A percentile compares a stretch with the other conserved stretches of the same genome.
Evolutionary conservation across 1,140 invertebrate genomes (phyloP).

Genomic region (Pseudomyrmex flavicornis): DNA sequence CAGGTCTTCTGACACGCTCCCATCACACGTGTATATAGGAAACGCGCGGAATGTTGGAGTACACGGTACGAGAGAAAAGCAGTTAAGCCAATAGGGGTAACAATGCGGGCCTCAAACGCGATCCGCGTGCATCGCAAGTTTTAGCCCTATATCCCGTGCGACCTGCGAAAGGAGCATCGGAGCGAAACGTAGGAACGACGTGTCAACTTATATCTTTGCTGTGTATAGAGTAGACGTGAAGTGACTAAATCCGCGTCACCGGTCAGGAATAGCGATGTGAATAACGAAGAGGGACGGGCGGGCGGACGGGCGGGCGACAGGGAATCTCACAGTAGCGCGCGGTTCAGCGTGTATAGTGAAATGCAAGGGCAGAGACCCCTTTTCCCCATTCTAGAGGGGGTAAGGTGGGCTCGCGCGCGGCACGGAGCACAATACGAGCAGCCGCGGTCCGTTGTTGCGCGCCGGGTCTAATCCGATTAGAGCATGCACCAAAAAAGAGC

Average conservation of each 20-base stretch:
- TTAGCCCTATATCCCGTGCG: slow-evolving; percentile 6
- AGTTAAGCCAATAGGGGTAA: slow-evolving; percentile 69
- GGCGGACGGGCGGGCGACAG: slow-evolving; percentile 9
- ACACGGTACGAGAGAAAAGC: slow-evolving; percentile 25
- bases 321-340: background rate
- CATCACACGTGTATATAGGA: background rate
- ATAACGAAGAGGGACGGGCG: slow-evolving; percentile 40
- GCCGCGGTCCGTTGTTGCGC: slow-evolving; percentile 70
- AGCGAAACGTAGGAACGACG: slow-evolving; percentile 51
- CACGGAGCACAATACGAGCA: slow-evolving; percentile 68
- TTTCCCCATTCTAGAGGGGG: slow-evolving; percentile 53
- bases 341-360: slow-evolving; percentile 57
- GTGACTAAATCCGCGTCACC: slow-evolving; percentile 80
- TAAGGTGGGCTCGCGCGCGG: slow-evolving; percentile 59
- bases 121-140: slow-evolving; percentile 47
- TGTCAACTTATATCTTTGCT: slow-evolving; percentile 75
- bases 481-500: slow-evolving; percentile 83
- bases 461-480: slow-evolving; percentile 81
- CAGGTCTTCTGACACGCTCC: slow-evolving; percentile 29
- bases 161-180: slow-evolving; percentile 66
- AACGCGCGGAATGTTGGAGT: slow-evolving; percentile 25
- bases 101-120: slow-evolving; percentile 65
- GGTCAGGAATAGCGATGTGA: slow-evolving; percentile 71
- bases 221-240: slow-evolving; percentile 76
- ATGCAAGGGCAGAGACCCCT: slow-evolving; percentile 63